Conservation (phyloP, 2,113 vertebrate genomes). For the Oenanthe melanoleuca region DNA sequence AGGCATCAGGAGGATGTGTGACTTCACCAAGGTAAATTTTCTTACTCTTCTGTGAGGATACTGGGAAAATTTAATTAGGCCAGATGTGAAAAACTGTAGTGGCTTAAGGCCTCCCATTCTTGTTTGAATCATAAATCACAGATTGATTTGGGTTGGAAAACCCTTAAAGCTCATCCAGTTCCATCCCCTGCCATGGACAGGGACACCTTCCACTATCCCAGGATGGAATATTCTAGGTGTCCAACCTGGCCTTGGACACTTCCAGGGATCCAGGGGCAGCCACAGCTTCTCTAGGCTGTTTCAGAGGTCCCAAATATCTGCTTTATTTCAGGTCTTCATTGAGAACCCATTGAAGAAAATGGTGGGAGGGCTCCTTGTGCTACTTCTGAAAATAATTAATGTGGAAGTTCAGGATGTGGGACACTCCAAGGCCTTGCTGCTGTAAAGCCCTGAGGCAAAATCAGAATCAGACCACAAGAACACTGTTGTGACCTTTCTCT, state of each 20-base stretch:
- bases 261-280: neutral
- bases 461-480: neutral
- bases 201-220: neutral
- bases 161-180: accelerated
- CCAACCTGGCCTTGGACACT: neutral
- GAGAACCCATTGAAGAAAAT: neutral
- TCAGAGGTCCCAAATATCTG: neutral
- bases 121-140: neutral
- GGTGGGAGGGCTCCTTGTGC: neutral
- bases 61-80: neutral
- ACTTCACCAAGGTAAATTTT: neutral
- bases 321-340: neutral
- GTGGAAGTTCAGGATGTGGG: neutral
- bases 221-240: no score
- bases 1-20: neutral
- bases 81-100: neutral
- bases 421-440: neutral
- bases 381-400: neutral
- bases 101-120: neutral
- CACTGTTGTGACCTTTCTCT: neutral
- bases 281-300: neutral
- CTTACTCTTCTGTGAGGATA: neutral
- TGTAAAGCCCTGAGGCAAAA: neutral
- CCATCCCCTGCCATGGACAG: neutral
- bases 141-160: neutral